Base-by-base conservation (phyloP, 2,113 vertebrate genomes). In the Platysternon megacephalum region DNA sequence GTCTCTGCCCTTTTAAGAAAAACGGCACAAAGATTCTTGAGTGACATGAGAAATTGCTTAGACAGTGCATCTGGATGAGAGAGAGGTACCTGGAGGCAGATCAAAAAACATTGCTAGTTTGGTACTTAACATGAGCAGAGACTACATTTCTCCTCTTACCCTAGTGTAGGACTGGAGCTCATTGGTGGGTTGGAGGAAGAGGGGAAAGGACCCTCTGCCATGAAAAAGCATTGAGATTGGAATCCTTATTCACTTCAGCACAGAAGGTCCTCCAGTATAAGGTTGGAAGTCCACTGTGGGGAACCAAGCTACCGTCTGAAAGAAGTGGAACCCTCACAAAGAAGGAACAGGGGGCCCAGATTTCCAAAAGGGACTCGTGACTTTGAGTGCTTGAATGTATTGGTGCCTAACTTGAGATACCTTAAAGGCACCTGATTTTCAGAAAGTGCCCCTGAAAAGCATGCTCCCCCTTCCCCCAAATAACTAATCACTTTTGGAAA, bases 311-410 rank as follows among this genome's bases (percentile, higher is more conserved):
- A n/a, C 32, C 12, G 12, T 46, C 39, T 21, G 61, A 81, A 93
- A 49, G 76, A 85, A 88, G 3, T 2, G 13, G 85, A 89, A 88
- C 21, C 8, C 3, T 1, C 42, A 89, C 78, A 82, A 0, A 46
- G 24, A 87, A 92, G 87, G 35, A 49, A 79, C 1, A 0, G 22
- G 28, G 24, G 29, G 89, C 0, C 17, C 78, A 88, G 86, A 88
- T 92, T 22, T 92, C n/a, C 16, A 52, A 89, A n/a, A 85, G 13
- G 5, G 53, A 11, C 46, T 88, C 53, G 4, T 51, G 80, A 4
- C 85, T 58, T 79, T 79, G 74, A 86, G 26, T 0, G 0, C 13
- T 56, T 32, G 0, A 0, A 42, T 39, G 35, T 44, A 86, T 14
- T 24, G 17, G 83, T 13, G 4, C 39, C 83, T 17, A 81, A 82